A percentile compares a stretch with the other conserved stretches of the same genome.
Evolutionary conservation across 1,140 invertebrate species (phyloP).

Genomic region (Drosophila pectinifera): DNA sequence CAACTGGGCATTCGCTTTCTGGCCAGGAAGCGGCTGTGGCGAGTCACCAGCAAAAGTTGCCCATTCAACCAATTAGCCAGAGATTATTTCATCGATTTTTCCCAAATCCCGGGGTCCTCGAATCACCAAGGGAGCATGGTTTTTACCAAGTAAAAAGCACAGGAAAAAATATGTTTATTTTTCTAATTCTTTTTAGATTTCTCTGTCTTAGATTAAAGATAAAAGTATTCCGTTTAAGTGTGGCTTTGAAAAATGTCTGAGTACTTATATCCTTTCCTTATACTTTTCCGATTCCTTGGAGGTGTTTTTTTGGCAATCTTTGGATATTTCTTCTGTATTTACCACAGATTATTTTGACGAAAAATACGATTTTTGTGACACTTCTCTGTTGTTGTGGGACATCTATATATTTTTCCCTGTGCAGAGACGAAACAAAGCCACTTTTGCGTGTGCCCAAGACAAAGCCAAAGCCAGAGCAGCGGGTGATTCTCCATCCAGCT

Average conservation of each 20-base stretch:
- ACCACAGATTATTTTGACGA: not conserved
- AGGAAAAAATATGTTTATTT: not conserved
- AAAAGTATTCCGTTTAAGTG: too few relatives aligned
- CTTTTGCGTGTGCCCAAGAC: conserved; percentile 37
- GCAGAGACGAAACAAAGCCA: conserved; percentile 30
- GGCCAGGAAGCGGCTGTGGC: conserved; percentile 11
- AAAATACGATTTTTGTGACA: not conserved
- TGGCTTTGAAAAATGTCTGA: too few relatives aligned
- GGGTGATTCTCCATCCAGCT: conserved; percentile 33
- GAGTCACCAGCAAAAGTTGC: conserved; percentile 43
- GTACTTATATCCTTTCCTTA: too few relatives aligned
- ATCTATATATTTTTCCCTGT: conserved; percentile 13
- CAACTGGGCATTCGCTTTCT: conserved; percentile 49
- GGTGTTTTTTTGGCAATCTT: too few relatives aligned
- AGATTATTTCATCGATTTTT: conserved; percentile 59
- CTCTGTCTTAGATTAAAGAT: not conserved
- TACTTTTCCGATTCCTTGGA: too few relatives aligned
- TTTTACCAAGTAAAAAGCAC: conserved; percentile 1
- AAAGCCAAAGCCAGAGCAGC: conserved; percentile 37
- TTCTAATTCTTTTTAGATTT: not conserved
- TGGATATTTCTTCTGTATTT: too few relatives aligned
- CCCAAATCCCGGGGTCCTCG: conserved; percentile 5
- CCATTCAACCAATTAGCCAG: conserved; percentile 54
- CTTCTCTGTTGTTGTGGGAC: not conserved
- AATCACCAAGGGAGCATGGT: conserved; percentile 1